Conservation (phyloP, 2,113 vertebrate species). For the Todiramphus chloris region DNA sequence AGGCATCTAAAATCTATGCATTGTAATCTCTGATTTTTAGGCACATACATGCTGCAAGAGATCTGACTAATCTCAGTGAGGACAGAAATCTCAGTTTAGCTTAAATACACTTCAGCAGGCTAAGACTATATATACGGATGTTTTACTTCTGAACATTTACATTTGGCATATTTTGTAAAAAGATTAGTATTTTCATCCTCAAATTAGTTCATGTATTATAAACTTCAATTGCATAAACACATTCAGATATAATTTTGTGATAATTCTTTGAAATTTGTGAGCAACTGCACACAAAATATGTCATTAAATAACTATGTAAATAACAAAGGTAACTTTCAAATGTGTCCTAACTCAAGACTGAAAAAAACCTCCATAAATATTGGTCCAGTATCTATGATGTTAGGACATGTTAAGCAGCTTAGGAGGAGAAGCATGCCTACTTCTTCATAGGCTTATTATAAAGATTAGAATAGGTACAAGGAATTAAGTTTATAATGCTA, state of each 20-base stretch:
- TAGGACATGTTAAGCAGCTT: neutral
- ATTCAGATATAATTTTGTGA: neutral
- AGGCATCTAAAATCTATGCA: neutral
- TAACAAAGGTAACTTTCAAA: neutral
- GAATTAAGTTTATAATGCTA: neutral
- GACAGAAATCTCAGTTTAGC: neutral
- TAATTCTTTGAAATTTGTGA: neutral
- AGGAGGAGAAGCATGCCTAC: neutral
- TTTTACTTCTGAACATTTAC: neutral
- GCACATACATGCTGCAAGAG: fast-evolving
- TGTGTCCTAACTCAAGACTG: neutral
- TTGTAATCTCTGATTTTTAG: neutral
- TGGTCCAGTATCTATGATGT: neutral
- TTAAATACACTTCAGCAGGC: neutral
- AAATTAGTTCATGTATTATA: neutral
- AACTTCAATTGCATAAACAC: neutral
- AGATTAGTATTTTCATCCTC: neutral
- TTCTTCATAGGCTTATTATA: neutral
- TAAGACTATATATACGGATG: neutral
- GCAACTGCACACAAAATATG: neutral
- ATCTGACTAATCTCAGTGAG: neutral
- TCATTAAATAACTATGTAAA: neutral
- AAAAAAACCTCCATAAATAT: neutral
- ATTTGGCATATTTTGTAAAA: neutral
- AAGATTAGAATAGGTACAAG: neutral